phyloP scores from a whole-genome alignment of 2,888 invertebrate species.

The Hedya salicella region DNA sequence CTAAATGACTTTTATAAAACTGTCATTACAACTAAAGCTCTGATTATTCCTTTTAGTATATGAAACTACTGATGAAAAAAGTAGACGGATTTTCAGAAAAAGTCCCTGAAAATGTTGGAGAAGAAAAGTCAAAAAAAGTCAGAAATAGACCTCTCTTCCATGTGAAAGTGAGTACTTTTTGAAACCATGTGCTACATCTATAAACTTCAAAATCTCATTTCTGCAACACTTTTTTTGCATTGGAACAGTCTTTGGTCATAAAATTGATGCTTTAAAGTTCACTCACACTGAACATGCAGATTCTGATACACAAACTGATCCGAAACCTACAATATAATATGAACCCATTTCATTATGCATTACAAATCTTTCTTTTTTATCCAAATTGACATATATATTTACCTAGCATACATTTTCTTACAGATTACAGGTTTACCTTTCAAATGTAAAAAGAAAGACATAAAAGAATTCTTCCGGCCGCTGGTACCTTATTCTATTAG shows the following conservation, averaged over 20 bases:
- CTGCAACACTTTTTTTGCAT: too few relatives aligned
- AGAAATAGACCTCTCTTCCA: slow-evolving; percentile 75
- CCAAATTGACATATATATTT: background rate
- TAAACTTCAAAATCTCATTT: too few relatives aligned
- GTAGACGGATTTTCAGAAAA: slow-evolving; percentile 56
- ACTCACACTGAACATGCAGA: too few relatives aligned
- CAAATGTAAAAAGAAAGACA: slow-evolving; percentile 91
- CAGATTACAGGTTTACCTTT: slow-evolving; percentile 92
- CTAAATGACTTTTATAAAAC: background rate
- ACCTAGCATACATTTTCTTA: too few relatives aligned
- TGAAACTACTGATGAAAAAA: slow-evolving; percentile 88
- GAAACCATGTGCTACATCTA: too few relatives aligned
- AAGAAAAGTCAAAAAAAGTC: slow-evolving; percentile 69
- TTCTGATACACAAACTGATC: too few relatives aligned
- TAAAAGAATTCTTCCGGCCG: slow-evolving; percentile 94
- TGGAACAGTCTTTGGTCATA: too few relatives aligned
- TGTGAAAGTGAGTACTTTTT: slow-evolving; percentile 70
- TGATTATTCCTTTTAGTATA: slow-evolving; percentile 83
- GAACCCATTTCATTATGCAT: too few relatives aligned
- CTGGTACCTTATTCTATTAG: slow-evolving; percentile 91
- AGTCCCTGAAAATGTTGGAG: slow-evolving; percentile 56
- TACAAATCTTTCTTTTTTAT: background rate
- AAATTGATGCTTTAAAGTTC: too few relatives aligned
- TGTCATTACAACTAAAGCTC: background rate
- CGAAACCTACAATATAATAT: too few relatives aligned